These are phyloP conservation scores for Tetraodon nigroviridis DNA, from an alignment of 2,113 vertebrate species.

Conservation along the genomic window DNA sequence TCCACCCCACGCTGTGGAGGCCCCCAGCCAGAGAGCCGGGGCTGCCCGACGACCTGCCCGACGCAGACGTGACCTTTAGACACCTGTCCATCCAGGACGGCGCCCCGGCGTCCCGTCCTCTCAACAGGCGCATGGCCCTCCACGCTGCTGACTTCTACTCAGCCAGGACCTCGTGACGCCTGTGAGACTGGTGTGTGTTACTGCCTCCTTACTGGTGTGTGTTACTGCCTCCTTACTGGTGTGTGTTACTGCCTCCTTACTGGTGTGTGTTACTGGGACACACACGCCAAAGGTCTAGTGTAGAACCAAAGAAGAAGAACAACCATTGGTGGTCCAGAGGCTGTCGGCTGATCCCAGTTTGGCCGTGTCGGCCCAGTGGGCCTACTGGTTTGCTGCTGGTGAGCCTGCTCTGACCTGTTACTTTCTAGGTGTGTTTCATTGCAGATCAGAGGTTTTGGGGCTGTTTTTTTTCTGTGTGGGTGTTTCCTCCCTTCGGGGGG, in stretches of 20 bases:
- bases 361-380: no score
- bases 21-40: conserved; percentile 13
- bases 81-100: conserved; percentile 41
- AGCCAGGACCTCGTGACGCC: not conserved
- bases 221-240: not conserved
- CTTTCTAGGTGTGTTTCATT: no score
- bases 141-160: conserved; percentile 65
- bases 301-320: no score
- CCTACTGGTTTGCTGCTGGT: no score
- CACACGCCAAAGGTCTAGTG: not conserved
- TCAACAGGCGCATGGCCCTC: conserved; percentile 70
- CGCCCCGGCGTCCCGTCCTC: not conserved
- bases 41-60: conserved; percentile 49
- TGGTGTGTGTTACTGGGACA: not conserved
- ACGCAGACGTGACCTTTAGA: conserved; percentile 39
- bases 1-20: conserved; percentile 76
- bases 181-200: conserved; percentile 6
- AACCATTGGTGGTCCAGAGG: no score
- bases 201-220: not conserved
- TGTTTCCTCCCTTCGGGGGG: no score
- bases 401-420: no score
- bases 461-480: no score
- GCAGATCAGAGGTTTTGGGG: no score
- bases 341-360: no score
- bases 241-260: not conserved